Evolutionary conservation across 2,113 vertebrate genomes (phyloP), one percentile per base, ranked within the genome.

Genomic region (Onychorhynchus coronatus): DNA sequence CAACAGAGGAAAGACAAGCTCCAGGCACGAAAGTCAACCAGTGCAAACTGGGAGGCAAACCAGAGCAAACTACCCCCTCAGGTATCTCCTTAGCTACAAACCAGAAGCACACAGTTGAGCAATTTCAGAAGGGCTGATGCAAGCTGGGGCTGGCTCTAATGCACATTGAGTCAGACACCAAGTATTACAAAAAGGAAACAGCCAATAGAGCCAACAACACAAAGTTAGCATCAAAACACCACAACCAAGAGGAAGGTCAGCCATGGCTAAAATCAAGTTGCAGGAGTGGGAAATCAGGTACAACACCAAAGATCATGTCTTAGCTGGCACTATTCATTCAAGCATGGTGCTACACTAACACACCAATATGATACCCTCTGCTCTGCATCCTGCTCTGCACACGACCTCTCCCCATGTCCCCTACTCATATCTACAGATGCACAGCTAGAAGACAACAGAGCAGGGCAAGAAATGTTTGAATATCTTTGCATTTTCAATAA

Each of bases 361-460:
- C 4, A 1, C 23, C 2, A 0, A 16, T 23, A 25, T 0, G 0
- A 14, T 1, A 0, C 19, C 12, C 33, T 31, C 58, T 68, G 52
- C 42, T 74, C 67, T 68, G 47, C 39, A 21, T 18, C 14, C 11
- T 1, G 0, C 47, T 20, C 47, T n/a, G n/a, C n/a, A n/a, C n/a
- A n/a, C 68, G 33, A 31, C 5, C 1, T 0, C n/a, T n/a, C 22
- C 50, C 31, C 74, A 8, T 0, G 0, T 41, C 12, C 44, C 27
- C 18, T 66, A 2, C 27, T 47, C 37, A 6, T 1, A 2, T 37
- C 50, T 78, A 42, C 56, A 78, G 23, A 33, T 22, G 28, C 21
- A 78, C 0, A 2, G 10, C 44, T 52, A 21, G 44, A 72, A 59
- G 18, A 82, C 33, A 88, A 72, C 6, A 46, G 24, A n/a, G 24